A percentile compares a stretch with the other conserved stretches of the same genome.
Evolutionary conservation across 2,888 invertebrate genomes (phyloP).

Genomic region (Melanargia galathea): DNA sequence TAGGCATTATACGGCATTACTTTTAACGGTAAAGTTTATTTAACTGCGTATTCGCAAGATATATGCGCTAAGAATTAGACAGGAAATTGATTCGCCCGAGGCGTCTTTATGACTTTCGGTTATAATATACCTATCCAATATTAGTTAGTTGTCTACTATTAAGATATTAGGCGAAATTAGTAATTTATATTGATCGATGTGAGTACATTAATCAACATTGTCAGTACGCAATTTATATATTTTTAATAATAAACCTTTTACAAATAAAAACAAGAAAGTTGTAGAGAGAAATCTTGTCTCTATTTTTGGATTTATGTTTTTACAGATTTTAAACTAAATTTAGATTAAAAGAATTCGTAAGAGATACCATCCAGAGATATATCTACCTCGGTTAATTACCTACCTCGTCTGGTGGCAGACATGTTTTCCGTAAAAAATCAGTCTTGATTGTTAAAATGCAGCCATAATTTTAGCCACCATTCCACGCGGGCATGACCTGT

Average conservation of each 20-base stretch:
- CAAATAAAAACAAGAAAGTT: not conserved
- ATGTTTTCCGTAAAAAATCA: too few species aligned
- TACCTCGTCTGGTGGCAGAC: too few species aligned
- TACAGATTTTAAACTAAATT: too few species aligned
- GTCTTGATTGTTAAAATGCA: too few species aligned
- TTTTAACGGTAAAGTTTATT: conserved; percentile 41
- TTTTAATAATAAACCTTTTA: not conserved
- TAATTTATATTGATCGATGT: conserved; percentile 15
- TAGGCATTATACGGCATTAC: conserved; percentile 46
- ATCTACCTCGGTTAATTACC: too few species aligned
- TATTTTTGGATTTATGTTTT: not conserved
- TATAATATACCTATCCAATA: conserved; percentile 14
- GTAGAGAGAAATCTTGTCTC: not conserved
- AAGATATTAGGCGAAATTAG: conserved; percentile 24
- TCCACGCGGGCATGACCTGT: too few species aligned
- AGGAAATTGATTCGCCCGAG: conserved; percentile 32
- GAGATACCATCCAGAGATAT: too few species aligned
- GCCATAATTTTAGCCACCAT: too few species aligned
- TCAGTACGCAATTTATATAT: conserved; percentile 15
- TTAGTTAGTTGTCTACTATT: conserved; percentile 19
- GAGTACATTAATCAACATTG: conserved; percentile 10
- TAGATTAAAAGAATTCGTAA: too few species aligned
- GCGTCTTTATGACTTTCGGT: conserved; percentile 32
- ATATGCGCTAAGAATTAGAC: conserved; percentile 29
- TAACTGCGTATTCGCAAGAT: conserved; percentile 34